Base-by-base conservation (phyloP, 2,113 vertebrate species). In the Callospermophilus lateralis region DNA sequence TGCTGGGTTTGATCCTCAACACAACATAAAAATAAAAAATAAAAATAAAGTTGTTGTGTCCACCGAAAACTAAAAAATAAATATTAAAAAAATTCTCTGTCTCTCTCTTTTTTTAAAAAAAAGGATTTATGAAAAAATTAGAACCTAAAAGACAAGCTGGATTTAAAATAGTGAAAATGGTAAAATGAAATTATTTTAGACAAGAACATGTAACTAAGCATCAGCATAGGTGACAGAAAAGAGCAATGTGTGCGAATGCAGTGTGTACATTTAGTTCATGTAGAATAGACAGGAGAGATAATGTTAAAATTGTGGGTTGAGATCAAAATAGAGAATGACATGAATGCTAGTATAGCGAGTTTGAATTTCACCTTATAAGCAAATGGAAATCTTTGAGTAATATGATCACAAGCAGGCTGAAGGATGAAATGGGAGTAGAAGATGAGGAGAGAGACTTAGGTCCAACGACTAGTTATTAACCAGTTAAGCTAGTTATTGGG, bases 301-400 rank as follows among this genome's bases (percentile, higher is more conserved):
- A 91, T 74, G 63, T 84, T 95, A 92, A 94, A 97, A 89, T 89
- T 96, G 67, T 51, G 95, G 65, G 45, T 81, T 86, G 20, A 34
- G 79, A 92, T 72, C 70, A 93, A 87, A 97, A 78, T 30, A 94
- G 89, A n/a, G 51, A 92, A 87, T 73, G 61, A 53, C 32, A 87
- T 55, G 61, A 95, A 90, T 88, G 65, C 65, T 73, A 68, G 58
- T 5, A 13, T 1, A 37, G 53, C 51, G 34, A 92, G 96, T 84
- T 97, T 96, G 87, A 95, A 97, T 98, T 97, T 96, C 96, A 96
- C 37, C 39, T 84, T 84, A 58, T 92, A 97, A 95, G 96, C 93
- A 97, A 70, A 93, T 42, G 70, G 22, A 79, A 96, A 65, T 4
- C 78, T 94, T 45, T 58, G 70, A 80, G 87, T 90, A 94, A 97